Base-by-base conservation (phyloP, 2,888 invertebrate species). In the Archips crataeganus region DNA sequence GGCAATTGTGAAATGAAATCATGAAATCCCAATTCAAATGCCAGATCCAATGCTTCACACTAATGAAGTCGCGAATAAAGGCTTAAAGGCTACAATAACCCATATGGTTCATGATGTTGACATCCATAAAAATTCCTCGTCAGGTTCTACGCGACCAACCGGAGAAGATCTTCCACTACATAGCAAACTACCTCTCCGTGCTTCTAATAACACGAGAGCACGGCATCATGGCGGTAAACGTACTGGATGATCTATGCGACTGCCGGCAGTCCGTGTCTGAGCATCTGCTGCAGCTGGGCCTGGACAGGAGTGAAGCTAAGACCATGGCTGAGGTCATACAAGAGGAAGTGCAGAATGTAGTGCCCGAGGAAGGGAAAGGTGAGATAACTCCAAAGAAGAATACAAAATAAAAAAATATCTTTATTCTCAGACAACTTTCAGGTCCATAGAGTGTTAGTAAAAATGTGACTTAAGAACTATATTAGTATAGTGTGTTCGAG, bases 81-180 rank as follows among this genome's bases (percentile, higher is more conserved):
- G 23, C 23, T 23, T 23, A 23, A 1, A 23, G 23, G 23, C 23
- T 23, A 23, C 23, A 23, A 23, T 23, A 23, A 23, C 23, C 23
- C 23, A 23, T 23, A 23, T n/a, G n/a, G n/a, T n/a, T n/a, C n/a
- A n/a, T n/a, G n/a, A n/a, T n/a, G n/a, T n/a, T n/a, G n/a, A n/a
- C n/a, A n/a, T n/a, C 23, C 23, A 23, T 23, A 23, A 42, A 45
- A 15, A 11, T 51, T 11, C 62, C 10, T 39, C 13, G 45, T 4
- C 75, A 96, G 96, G 97, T 97, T 0, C 87, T 97, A 3, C 95
- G 97, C 42, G 95, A 93, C 60, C 96, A 97, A 79, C 97, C 97
- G 0, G 85, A 89, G 32, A 94, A 96, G 39, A 92, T 96, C 4
- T 96, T 95, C 81, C 95, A 95, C 75, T 97, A 97, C 85, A 96